phyloP scores from a whole-genome alignment of 2,113 vertebrate species.

The Peucedramus taeniatus region DNA sequence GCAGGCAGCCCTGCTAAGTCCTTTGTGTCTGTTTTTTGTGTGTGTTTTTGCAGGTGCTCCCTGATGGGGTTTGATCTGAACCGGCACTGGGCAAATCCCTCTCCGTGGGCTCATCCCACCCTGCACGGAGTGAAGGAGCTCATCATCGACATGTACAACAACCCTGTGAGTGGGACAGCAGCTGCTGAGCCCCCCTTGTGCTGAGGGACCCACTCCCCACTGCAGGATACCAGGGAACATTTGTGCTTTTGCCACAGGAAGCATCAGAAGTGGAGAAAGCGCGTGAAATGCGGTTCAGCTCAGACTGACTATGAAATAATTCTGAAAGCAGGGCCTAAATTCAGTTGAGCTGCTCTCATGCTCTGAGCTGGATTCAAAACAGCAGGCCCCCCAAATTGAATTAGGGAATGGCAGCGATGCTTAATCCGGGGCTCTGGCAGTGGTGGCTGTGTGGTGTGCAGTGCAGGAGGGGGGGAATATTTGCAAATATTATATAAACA shows the following conservation, averaged over 20 bases:
- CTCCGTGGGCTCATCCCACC: constrained; percentile 94
- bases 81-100: constrained; percentile 96
- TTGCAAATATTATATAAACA: constrained; percentile 37
- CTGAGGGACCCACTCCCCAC: neutral
- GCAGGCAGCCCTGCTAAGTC: neutral
- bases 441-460: neutral
- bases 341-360: neutral
- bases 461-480: constrained; percentile 2
- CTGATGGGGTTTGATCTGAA: constrained; percentile 98
- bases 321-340: neutral
- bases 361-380: constrained; percentile 11
- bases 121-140: constrained; percentile 94
- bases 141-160: constrained; percentile 92
- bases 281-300: neutral
- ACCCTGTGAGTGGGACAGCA: constrained; percentile 80
- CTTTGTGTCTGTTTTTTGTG: neutral
- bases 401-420: neutral
- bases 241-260: neutral
- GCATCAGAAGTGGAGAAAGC: neutral
- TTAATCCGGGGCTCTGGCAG: neutral
- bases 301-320: neutral
- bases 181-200: neutral
- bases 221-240: neutral
- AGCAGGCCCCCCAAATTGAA: constrained; percentile 10
- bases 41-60: constrained; percentile 81